Percentiles rank a stretch among this genome's conserved stretches.
phyloP scores from a whole-genome alignment of 2,113 vertebrate genomes.

The Atractosteus spatula region DNA sequence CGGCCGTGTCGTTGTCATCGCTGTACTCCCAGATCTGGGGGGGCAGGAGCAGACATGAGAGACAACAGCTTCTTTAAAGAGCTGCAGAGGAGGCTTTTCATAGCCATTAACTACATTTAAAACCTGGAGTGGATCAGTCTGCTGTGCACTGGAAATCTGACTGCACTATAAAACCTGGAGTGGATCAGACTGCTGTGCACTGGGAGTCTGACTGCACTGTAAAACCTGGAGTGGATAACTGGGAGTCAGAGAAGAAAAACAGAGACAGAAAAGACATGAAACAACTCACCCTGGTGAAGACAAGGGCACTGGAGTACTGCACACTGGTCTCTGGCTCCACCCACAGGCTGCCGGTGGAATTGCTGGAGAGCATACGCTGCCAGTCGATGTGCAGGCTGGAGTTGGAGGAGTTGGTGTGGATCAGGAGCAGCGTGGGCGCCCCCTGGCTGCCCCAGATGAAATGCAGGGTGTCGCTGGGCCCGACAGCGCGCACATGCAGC shows the following conservation, averaged over 20 bases:
- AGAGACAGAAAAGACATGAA: too few species aligned
- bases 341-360: conserved; percentile 54
- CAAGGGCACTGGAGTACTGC: conserved; percentile 60
- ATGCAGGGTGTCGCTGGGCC: conserved; percentile 77
- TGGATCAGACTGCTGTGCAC: too few species aligned
- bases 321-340: conserved; percentile 74
- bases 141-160: too few species aligned
- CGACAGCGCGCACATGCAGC: conserved; percentile 74
- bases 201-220: too few species aligned
- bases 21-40: conserved; percentile 79
- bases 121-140: too few species aligned
- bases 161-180: too few species aligned
- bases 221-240: neutral
- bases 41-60: neutral
- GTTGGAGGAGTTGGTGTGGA: conserved; percentile 63
- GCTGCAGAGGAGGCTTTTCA: neutral
- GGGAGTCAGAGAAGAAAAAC: neutral
- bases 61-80: too few species aligned
- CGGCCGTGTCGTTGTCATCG: conserved; percentile 44
- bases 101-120: too few species aligned
- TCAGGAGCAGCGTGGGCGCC: conserved; percentile 72
- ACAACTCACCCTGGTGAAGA: conserved; percentile 76
- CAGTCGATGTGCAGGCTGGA: conserved; percentile 76
- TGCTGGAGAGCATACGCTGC: conserved; percentile 56
- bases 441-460: conserved; percentile 78